These are phyloP conservation scores for Gadopsis marmoratus DNA, from an alignment of 2,797 vertebrate genomes.

Conservation along the genomic window DNA sequence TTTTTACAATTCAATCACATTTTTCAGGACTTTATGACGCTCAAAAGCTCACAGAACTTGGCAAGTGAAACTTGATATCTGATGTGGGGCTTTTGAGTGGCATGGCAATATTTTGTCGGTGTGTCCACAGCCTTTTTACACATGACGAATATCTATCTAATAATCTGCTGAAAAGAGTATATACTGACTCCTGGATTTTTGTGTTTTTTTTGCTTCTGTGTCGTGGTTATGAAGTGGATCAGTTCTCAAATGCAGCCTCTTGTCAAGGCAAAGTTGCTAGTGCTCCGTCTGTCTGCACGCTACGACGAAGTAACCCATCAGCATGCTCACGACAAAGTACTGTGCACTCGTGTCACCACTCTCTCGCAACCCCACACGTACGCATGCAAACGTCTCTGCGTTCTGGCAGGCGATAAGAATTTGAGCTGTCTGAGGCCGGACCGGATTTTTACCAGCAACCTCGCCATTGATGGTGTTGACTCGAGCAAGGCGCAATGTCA, in stretches of 20 bases:
- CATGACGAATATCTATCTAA: too few relatives aligned
- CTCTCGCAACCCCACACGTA: slow-evolving; percentile 8
- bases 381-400: not conserved
- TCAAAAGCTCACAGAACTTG: too few relatives aligned
- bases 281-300: not conserved
- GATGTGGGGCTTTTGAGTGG: too few relatives aligned
- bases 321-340: not conserved
- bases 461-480: slow-evolving; percentile 42
- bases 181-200: too few relatives aligned
- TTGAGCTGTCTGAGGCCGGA: slow-evolving; percentile 43
- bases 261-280: not conserved
- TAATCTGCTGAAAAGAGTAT: too few relatives aligned
- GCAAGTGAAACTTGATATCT: too few relatives aligned
- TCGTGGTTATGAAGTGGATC: too few relatives aligned
- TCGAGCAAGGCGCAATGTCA: slow-evolving; percentile 65
- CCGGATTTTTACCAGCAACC: slow-evolving; percentile 64
- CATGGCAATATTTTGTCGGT: not conserved
- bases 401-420: slow-evolving; percentile 64
- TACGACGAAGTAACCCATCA: not conserved
- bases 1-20: too few relatives aligned
- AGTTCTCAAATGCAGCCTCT: slow-evolving; percentile 14
- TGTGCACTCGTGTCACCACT: not conserved
- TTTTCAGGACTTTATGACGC: too few relatives aligned
- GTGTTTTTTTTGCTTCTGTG: too few relatives aligned
- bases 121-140: not conserved